A percentile compares a stretch with the other conserved stretches of the same genome.
Evolutionary conservation across 2,113 vertebrate genomes (phyloP).

Genomic region (Platysternon megacephalum): DNA sequence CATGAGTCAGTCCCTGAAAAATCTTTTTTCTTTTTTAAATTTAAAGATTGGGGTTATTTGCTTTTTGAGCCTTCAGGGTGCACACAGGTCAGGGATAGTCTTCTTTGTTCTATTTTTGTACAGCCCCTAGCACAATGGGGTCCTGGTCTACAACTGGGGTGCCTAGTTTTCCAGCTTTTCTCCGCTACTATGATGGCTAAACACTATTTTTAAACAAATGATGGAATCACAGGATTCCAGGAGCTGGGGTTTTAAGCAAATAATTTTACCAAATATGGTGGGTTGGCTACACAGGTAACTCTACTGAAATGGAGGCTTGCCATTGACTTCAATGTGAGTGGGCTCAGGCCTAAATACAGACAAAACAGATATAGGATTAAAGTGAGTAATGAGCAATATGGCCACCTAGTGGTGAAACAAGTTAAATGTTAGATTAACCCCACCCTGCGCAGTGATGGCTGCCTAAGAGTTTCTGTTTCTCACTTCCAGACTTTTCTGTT

Average conservation of each 20-base stretch:
- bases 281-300: neutral
- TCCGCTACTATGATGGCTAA: neutral
- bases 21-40: neutral
- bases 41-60: neutral
- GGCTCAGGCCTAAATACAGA: neutral
- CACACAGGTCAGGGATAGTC: neutral
- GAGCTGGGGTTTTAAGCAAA: neutral
- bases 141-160: neutral
- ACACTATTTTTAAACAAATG: neutral
- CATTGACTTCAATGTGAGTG: neutral
- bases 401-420: neutral
- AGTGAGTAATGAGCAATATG: neutral
- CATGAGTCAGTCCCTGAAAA: neutral
- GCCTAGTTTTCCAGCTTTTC: neutral
- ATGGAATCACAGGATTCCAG: neutral
- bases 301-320: neutral
- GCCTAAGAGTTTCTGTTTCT: neutral
- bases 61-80: neutral
- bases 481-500: neutral
- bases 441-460: neutral
- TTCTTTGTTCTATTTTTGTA: neutral
- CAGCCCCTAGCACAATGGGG: neutral
- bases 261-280: neutral
- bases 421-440: neutral
- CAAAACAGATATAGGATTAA: neutral